Evolutionary conservation across 2,888 invertebrate species (phyloP), one percentile per base, ranked within the genome.

Genomic region (Drosophila bunnanda): DNA sequence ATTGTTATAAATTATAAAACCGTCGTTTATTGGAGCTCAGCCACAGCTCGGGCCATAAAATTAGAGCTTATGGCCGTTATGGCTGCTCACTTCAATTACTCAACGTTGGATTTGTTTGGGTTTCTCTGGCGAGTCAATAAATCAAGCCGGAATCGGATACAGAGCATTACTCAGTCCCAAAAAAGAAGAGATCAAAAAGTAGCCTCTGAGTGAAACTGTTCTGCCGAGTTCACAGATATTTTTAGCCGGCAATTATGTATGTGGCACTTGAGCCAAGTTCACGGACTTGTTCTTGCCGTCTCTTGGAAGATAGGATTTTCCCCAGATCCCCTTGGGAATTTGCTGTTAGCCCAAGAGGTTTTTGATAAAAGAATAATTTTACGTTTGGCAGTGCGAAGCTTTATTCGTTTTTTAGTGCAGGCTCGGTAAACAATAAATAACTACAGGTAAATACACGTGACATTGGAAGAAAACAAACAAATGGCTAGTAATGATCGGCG

Each of bases 1-100:
- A 53, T 22, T 64, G 59, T 65, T 76, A 83, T 86, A 86, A 83
- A 83, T 83, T 65, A 83, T 68, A 68, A 65, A 66, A 56, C 30
- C 34, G 52, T 68, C 65, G 55, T 66, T 71, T 75, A 77, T 71
- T 76, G 66, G 67, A 32, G 67, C 67, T 56, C 10, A 67, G 34
- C 56, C 67, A 57, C 67, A 68, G 44, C 65, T 57, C 64, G 39
- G 65, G 58, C 76, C 75, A 75, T 73, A 75, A 75, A 80, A 59
- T 62, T 57, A 70, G 67, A 68, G 67, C 62, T 77, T 72, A 72
- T 32, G 17, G 50, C 62, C 55, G 52, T 71, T 72, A 79, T 60
- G 64, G 72, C 43, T 44, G 54, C 54, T 48, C 39, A 61, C 56
- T 74, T 72, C 74, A 84, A 83, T 84, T 82, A 80, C 78, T 87